These are phyloP conservation scores for Bungarus multicinctus DNA, from an alignment of 2,113 vertebrate genomes.

Conservation along the genomic window DNA sequence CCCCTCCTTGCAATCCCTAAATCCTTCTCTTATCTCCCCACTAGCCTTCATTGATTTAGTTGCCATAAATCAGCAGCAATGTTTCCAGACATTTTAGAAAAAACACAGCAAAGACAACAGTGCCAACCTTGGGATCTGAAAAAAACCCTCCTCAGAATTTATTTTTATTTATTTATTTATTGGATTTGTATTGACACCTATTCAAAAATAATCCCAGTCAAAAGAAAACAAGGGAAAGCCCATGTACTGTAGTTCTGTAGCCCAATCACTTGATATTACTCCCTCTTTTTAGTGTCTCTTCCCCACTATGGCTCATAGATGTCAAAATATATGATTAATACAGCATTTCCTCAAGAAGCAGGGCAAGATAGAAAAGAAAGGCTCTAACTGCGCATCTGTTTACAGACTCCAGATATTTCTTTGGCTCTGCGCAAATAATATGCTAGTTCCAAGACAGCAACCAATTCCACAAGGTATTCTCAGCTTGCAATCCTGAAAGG, in stretches of 20 bases:
- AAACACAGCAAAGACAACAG: not conserved
- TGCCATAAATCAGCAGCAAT: not conserved
- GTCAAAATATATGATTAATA: not conserved
- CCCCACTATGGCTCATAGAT: not conserved
- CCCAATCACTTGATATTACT: not conserved
- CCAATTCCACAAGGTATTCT: not conserved
- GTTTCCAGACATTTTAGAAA: not conserved
- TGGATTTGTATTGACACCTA: too few species aligned
- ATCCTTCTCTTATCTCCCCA: not conserved
- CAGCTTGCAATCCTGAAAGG: not conserved
- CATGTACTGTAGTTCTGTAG: not conserved
- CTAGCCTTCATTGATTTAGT: not conserved
- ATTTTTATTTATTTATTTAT: too few species aligned
- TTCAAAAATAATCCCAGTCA: not conserved
- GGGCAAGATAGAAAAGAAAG: not conserved
- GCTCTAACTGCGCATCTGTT: not conserved
- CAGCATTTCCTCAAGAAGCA: not conserved
- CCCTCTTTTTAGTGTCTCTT: not conserved
- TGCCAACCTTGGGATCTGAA: not conserved
- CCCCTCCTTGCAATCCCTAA: not conserved
- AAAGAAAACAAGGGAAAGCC: not conserved
- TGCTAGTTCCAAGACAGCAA: not conserved
- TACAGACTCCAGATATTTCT: not conserved
- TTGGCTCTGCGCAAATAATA: not conserved
- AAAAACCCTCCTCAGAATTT: not conserved